phyloP scores from a whole-genome alignment of 2,113 vertebrate genomes.

The Tympanuchus pallidicinctus region DNA sequence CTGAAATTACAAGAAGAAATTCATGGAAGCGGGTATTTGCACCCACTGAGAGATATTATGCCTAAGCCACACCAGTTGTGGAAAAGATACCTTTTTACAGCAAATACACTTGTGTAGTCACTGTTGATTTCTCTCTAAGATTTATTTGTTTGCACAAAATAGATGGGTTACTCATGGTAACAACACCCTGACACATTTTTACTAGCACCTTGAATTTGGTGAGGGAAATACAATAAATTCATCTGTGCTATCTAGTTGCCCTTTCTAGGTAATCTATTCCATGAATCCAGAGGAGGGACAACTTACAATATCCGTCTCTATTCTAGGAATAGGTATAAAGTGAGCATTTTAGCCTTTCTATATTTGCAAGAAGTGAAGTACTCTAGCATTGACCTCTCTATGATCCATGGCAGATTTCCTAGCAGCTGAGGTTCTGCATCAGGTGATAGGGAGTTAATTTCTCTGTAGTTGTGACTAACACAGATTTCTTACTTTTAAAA shows the following conservation, averaged over 20 bases:
- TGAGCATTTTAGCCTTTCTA: conserved; percentile 76
- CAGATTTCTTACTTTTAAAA: conserved; percentile 62
- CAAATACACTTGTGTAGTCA: conserved; percentile 36
- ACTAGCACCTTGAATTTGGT: conserved; percentile 39
- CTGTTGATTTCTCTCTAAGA: conserved; percentile 57
- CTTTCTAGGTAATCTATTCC: conserved; percentile 66
- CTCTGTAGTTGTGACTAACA: conserved; percentile 54
- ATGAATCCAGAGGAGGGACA: conserved; percentile 76
- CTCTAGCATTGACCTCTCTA: conserved; percentile 58
- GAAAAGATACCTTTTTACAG: conserved; percentile 58
- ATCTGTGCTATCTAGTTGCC: conserved; percentile 60
- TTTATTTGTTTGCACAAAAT: conserved; percentile 56
- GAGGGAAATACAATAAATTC: conserved; percentile 40
- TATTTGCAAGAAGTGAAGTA: conserved; percentile 67
- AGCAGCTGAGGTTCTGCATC: conserved; percentile 32
- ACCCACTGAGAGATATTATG: conserved; percentile 45
- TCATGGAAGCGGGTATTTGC: conserved; percentile 46
- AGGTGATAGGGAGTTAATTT: conserved; percentile 48
- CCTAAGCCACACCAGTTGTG: conserved; percentile 51
- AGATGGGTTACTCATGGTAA: conserved; percentile 6
- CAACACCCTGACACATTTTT: conserved; percentile 45
- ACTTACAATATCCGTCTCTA: conserved; percentile 78
- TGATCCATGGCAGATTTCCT: conserved; percentile 54
- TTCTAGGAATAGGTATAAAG: conserved; percentile 85
- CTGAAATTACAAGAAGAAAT: conserved; percentile 26